Evolutionary conservation across 2,113 vertebrate genomes (phyloP).

Genomic region (Pyxicephalus adspersus): DNA sequence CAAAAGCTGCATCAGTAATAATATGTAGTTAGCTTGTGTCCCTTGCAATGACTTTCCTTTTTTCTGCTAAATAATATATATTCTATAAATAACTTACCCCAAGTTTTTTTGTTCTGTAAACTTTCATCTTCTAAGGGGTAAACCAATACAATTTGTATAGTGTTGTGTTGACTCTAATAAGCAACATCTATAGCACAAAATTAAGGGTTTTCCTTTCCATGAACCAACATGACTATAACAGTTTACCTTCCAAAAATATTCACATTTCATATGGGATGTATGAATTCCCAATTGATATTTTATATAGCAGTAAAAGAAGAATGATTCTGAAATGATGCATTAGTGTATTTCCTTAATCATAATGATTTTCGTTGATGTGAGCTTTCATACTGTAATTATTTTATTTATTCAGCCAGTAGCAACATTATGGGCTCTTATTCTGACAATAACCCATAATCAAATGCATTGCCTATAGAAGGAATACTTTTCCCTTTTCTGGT

Average conservation of each 20-base stretch:
- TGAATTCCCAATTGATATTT: constrained; percentile 5
- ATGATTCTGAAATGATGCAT: constrained; percentile 8
- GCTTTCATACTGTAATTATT: constrained; percentile 7
- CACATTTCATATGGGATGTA: neutral
- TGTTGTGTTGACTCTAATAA: neutral
- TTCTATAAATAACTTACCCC: too few species aligned
- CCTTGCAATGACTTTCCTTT: too few species aligned
- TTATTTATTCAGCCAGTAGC: neutral
- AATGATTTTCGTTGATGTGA: neutral
- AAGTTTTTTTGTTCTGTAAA: too few species aligned
- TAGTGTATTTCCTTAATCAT: constrained; percentile 15
- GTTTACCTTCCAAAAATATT: neutral
- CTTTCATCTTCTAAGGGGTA: too few species aligned
- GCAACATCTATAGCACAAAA: neutral
- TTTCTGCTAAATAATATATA: too few species aligned
- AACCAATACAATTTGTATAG: neutral
- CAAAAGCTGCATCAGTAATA: too few species aligned
- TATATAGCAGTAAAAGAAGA: neutral
- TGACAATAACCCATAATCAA: constrained; percentile 5
- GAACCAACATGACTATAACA: neutral
- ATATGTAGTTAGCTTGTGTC: too few species aligned
- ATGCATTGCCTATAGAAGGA: constrained; percentile 14
- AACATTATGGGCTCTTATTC: constrained; percentile 21
- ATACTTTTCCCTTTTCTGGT: constrained; percentile 15
- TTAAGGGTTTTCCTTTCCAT: constrained; percentile 1